Conservation (phyloP, 2,113 vertebrate genomes). For the Vanacampus margaritifer region DNA sequence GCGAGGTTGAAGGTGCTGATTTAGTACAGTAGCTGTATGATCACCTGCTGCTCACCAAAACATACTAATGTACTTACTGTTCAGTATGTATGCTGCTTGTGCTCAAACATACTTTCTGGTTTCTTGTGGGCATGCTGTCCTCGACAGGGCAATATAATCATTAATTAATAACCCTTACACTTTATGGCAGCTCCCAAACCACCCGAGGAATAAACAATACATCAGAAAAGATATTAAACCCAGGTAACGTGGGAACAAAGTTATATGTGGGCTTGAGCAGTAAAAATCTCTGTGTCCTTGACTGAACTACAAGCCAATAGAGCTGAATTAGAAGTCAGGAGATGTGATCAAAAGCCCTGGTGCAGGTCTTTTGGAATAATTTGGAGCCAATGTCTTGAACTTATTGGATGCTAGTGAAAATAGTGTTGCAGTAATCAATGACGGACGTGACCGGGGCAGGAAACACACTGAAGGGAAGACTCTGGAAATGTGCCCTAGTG, state of each 20-base stretch:
- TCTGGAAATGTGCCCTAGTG: not conserved
- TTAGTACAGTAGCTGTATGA: constrained; percentile 29
- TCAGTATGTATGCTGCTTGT: constrained; percentile 4
- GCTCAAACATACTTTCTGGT: constrained; percentile 10
- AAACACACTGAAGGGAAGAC: not conserved
- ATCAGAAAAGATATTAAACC: not conserved
- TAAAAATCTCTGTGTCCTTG: not conserved
- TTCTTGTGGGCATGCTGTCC: not conserved
- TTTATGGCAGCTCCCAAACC: not conserved
- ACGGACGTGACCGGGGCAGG: not conserved
- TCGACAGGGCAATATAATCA: not conserved
- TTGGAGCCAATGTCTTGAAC: constrained; percentile 2
- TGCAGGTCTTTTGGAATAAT: not conserved
- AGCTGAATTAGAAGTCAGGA: not conserved
- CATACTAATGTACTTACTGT: constrained; percentile 12
- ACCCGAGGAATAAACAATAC: not conserved
- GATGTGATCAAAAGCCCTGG: not conserved
- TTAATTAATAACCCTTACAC: not conserved
- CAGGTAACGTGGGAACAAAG: not conserved
- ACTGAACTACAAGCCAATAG: not conserved
- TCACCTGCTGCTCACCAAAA: constrained; percentile 37
- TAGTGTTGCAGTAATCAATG: not conserved
- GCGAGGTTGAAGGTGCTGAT: constrained; percentile 34
- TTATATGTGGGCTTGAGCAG: not conserved
- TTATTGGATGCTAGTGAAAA: not conserved